Conservation (phyloP, 2,888 invertebrate genomes). For the Xylota segnis region DNA sequence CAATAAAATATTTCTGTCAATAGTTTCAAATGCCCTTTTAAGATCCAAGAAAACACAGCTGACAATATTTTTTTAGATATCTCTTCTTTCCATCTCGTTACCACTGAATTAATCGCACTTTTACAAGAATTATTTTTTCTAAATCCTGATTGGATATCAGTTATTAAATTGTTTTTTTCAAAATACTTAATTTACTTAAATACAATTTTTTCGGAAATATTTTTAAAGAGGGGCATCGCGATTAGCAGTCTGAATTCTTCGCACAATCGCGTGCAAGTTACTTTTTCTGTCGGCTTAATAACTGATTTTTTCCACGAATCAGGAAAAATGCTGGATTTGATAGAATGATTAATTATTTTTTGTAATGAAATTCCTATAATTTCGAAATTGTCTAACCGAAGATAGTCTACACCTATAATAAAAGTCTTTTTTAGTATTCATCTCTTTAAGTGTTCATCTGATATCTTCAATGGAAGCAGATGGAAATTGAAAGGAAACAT, state of each 20-base stretch:
- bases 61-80: not conserved
- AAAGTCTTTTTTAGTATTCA: not conserved
- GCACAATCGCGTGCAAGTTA: not conserved
- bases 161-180: slow-evolving; percentile 1
- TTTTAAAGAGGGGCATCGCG: not conserved
- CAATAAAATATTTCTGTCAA: not conserved
- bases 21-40: not conserved
- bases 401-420: too few species aligned
- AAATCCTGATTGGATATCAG: slow-evolving; percentile 1
- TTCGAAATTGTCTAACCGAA: too few species aligned
- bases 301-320: not conserved
- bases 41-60: not conserved
- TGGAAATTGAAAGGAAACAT: not conserved
- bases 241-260: not conserved
- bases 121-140: slow-evolving; percentile 3
- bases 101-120: not conserved
- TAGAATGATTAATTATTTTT: too few species aligned
- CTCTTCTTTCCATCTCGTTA: not conserved
- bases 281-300: slow-evolving; percentile 1
- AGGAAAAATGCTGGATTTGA: not conserved
- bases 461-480: not conserved
- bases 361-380: not conserved
- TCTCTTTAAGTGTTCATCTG: not conserved
- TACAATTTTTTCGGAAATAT: not conserved
- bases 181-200: not conserved